Evolutionary conservation across 2,113 vertebrate genomes (phyloP).

Genomic region (Platanista minor): DNA sequence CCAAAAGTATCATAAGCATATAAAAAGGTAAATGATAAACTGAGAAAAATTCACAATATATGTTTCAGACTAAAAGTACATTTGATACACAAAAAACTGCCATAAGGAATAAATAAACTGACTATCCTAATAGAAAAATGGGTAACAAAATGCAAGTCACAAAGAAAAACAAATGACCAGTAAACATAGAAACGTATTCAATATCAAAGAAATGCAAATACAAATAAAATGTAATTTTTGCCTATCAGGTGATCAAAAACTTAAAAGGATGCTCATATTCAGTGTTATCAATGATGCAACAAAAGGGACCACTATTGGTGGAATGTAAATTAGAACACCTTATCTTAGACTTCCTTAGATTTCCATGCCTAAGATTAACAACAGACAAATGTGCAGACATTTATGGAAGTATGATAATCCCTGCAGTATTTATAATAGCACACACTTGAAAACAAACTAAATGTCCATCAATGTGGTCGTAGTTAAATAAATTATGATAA

Average conservation of each 20-base stretch:
- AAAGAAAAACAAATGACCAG: neutral
- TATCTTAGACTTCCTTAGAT: neutral
- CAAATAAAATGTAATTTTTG: neutral
- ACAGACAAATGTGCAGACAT: neutral
- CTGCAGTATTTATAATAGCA: neutral
- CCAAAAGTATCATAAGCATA: neutral
- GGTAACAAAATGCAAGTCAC: neutral
- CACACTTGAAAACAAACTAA: neutral
- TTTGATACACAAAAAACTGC: neutral
- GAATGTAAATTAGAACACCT: neutral
- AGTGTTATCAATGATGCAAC: neutral
- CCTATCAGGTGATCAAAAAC: neutral
- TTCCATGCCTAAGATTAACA: neutral
- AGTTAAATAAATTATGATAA: neutral
- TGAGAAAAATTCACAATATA: neutral
- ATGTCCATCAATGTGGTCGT: neutral
- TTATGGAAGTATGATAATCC: neutral
- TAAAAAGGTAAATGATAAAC: neutral
- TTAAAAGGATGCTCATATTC: neutral
- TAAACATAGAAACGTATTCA: neutral
- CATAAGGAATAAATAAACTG: conserved; percentile 13
- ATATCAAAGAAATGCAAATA: neutral
- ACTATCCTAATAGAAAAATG: neutral
- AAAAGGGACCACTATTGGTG: neutral
- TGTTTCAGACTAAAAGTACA: neutral